phyloP scores from a whole-genome alignment of 2,888 invertebrate species.

The Conops quadrifasciatus region DNA sequence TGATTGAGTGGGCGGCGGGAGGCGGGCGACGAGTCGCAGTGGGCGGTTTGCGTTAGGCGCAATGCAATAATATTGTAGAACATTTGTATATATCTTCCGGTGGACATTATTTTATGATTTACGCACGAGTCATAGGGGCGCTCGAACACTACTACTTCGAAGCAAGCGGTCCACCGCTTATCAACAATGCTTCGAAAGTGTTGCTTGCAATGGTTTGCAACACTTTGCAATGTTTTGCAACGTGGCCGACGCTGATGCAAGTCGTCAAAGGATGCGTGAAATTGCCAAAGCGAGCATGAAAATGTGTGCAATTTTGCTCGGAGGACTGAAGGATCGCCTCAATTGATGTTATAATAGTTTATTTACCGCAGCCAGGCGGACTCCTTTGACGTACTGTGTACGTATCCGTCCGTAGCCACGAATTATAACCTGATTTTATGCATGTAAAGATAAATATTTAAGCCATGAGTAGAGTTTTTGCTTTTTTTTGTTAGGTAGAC shows the following conservation, averaged over 20 bases:
- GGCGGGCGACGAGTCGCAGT: not conserved
- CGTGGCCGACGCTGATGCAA: not conserved
- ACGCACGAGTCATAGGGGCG: not conserved
- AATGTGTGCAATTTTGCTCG: not conserved
- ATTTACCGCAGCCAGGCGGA: not conserved
- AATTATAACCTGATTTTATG: too few relatives aligned
- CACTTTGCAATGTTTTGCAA: too few relatives aligned
- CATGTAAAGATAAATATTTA: too few relatives aligned
- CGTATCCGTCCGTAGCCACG: too few relatives aligned
- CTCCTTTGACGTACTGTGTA: too few relatives aligned
- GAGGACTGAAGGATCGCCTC: not conserved
- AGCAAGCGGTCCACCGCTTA: too few relatives aligned
- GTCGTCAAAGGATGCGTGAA: constrained; percentile 1
- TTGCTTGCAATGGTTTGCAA: too few relatives aligned
- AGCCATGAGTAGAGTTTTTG: not conserved
- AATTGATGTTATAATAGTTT: not conserved
- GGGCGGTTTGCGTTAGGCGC: too few relatives aligned
- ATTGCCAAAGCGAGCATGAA: not conserved
- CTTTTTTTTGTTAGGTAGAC: too few relatives aligned
- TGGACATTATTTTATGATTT: constrained; percentile 13
- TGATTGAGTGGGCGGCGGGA: not conserved
- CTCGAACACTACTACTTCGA: too few relatives aligned
- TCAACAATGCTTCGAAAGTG: too few relatives aligned
- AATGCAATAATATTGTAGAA: too few relatives aligned
- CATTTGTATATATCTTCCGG: not conserved